Base-by-base conservation (phyloP, 2,888 invertebrate species). In the Epinotia demarniana region DNA sequence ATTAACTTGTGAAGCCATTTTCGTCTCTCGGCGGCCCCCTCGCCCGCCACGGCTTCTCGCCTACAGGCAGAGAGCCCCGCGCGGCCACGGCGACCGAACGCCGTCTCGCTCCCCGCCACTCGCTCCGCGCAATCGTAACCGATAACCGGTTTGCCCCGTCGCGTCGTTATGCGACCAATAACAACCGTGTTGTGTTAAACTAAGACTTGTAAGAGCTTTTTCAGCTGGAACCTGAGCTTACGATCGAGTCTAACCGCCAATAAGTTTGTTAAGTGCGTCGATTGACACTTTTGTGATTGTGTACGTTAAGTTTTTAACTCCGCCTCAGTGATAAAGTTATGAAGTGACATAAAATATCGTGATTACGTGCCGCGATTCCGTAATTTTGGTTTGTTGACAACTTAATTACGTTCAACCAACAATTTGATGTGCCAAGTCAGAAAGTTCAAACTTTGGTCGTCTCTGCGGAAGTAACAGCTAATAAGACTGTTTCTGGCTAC, bases 1-100 rank as follows among this genome's bases (percentile, higher is more conserved):
- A 93, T 93, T 93, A 90, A 93, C 92, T 94, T 92, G 93, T 93
- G 93, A 93, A 94, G 93, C 94, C 94, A 93, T 94, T 94, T 94
- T 93, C 93, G 93, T 93, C 91, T 92, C 91, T 91, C 91, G 89
- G 89, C 84, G 81, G 86, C 88, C 92, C 90, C 92, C 91, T 89
- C 91, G 87, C 89, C 89, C 90, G 89, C 87, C 82, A 87, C 89
- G 83, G 89, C 64, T 66, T 89, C 89, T 86, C 85, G 80, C 86
- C 83, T 87, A 86, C 89, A 87, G 86, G 83, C 91, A 92, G 90
- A 92, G 87, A 89, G 90, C 85, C 87, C 87, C 89, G 90, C 89
- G 89, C 89, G 85, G 84, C 82, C 89, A 89, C 78, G 81, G 81
- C 81, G 88, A 79, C 78, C 85, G 89, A 81, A 92, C 93, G 92